Percentiles rank a stretch among this genome's conserved stretches.
These are phyloP conservation scores for Erpetoichthys calabaricus DNA, from an alignment of 2,797 vertebrate species.

Conservation along the genomic window DNA sequence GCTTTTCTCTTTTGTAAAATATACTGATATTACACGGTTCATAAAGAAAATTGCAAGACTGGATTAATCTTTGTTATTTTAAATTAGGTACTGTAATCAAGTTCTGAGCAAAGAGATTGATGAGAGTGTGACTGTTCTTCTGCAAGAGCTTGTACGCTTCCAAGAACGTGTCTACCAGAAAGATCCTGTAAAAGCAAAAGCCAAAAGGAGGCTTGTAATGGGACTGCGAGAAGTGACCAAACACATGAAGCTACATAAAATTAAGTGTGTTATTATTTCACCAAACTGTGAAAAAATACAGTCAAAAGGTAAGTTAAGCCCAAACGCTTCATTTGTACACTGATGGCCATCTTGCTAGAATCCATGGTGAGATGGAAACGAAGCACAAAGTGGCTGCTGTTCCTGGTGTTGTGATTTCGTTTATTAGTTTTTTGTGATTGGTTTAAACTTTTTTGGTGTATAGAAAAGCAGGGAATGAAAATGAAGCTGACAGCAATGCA, in stretches of 20 bases:
- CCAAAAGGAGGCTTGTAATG: constrained; percentile 91
- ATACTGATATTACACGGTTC: too few relatives aligned
- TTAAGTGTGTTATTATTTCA: constrained; percentile 94
- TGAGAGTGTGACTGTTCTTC: constrained; percentile 81
- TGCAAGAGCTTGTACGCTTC: constrained; percentile 93
- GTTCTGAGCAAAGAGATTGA: constrained; percentile 97
- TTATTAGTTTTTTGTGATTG: too few relatives aligned
- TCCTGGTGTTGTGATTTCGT: too few relatives aligned
- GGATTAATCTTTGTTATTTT: too few relatives aligned
- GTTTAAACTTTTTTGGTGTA: too few relatives aligned
- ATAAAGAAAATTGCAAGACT: too few relatives aligned
- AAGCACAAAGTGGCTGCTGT: too few relatives aligned
- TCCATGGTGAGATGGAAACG: neutral
- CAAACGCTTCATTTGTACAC: neutral
- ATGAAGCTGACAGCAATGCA: too few relatives aligned
- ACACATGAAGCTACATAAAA: constrained; percentile 92
- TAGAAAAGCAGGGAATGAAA: too few relatives aligned
- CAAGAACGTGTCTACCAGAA: constrained; percentile 91
- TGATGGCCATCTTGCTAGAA: neutral
- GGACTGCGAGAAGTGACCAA: constrained; percentile 95
- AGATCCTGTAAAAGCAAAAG: constrained; percentile 84
- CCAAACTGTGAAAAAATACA: constrained; percentile 98
- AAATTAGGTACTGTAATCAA: constrained; percentile 89
- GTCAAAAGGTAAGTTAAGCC: constrained; percentile 67
- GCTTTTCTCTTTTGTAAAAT: too few relatives aligned